Evolutionary conservation across 2,797 vertebrate genomes (phyloP).

Genomic region (Trichosurus vulpecula): DNA sequence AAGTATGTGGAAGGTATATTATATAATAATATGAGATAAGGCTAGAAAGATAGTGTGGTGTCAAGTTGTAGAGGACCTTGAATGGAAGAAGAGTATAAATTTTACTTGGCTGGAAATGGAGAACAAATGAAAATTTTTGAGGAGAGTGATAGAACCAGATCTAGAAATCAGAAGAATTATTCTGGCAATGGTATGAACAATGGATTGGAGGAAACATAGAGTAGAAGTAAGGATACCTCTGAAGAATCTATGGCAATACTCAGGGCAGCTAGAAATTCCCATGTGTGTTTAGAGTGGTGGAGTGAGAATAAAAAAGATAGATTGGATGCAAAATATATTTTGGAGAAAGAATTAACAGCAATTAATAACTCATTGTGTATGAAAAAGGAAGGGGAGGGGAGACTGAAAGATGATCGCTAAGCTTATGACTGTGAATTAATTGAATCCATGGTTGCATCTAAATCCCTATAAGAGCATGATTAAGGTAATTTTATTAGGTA

Average conservation of each 20-base stretch:
- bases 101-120: neutral
- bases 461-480: neutral
- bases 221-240: neutral
- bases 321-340: neutral
- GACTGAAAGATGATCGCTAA: neutral
- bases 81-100: neutral
- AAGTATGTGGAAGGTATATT: neutral
- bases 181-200: constrained; percentile 6
- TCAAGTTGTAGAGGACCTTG: neutral
- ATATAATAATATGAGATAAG: neutral
- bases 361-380: neutral
- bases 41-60: neutral
- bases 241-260: neutral
- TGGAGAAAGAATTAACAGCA: neutral
- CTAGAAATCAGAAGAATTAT: neutral
- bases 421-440: neutral
- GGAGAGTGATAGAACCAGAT: neutral
- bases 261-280: neutral
- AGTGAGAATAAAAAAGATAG: neutral
- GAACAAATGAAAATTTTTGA: neutral
- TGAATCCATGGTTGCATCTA: neutral
- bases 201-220: neutral
- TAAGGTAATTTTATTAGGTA: neutral
- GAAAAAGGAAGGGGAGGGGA: neutral
- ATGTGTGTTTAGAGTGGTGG: neutral